Percentiles rank a stretch among this genome's conserved stretches.
phyloP scores from a whole-genome alignment of 1,140 invertebrate genomes.

The Pseudachorutes palmiensis region DNA sequence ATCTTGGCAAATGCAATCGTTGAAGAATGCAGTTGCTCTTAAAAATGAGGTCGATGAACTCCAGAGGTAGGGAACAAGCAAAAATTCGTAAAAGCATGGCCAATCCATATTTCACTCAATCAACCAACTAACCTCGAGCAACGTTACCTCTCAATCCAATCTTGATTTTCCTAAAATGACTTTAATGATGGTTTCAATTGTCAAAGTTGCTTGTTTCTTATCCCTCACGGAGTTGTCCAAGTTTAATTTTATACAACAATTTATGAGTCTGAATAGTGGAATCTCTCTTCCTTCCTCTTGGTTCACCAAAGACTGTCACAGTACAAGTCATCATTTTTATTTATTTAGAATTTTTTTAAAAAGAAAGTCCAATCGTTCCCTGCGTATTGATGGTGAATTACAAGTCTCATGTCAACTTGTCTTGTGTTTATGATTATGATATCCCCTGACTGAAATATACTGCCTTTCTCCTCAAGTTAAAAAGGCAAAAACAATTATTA shows the following conservation, averaged over 20 bases:
- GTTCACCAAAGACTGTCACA: slow-evolving; percentile 9
- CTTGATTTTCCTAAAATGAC: too few relatives aligned
- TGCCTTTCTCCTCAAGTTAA: too few relatives aligned
- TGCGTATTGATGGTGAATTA: neutral
- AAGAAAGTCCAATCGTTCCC: neutral
- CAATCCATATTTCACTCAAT: too few relatives aligned
- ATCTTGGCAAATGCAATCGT: slow-evolving; percentile 64
- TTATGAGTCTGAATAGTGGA: slow-evolving; percentile 13
- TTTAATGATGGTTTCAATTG: neutral
- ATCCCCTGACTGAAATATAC: too few relatives aligned
- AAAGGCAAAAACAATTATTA: too few relatives aligned
- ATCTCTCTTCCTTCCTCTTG: slow-evolving; percentile 3
- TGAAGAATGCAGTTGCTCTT: slow-evolving; percentile 64
- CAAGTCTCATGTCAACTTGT: too few relatives aligned
- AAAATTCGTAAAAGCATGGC: too few relatives aligned
- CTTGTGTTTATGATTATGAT: too few relatives aligned
- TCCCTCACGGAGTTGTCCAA: neutral
- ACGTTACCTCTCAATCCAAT: neutral
- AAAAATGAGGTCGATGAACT: slow-evolving; percentile 40
- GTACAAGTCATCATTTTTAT: slow-evolving; percentile 4
- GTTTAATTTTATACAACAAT: too few relatives aligned
- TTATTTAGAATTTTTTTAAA: neutral
- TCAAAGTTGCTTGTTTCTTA: neutral
- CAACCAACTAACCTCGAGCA: neutral
- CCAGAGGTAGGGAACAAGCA: neutral